Evolutionary conservation across 2,888 invertebrate genomes (phyloP).

Genomic region (Dione juno): DNA sequence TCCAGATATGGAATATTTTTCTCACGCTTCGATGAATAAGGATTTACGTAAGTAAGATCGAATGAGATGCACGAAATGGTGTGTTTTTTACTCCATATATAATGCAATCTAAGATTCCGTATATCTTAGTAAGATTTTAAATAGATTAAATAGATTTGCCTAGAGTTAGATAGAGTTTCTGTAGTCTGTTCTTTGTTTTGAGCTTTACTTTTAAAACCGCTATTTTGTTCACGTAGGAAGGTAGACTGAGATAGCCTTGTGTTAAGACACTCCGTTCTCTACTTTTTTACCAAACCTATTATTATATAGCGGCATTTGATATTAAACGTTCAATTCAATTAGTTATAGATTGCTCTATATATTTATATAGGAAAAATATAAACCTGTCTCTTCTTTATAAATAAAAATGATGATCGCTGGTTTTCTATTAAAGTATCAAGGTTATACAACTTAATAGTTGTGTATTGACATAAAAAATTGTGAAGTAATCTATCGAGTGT

Average conservation of each 20-base stretch:
- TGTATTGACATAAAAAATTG: slow-evolving; percentile 1
- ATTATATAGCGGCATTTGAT: too few species aligned
- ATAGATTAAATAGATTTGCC: not conserved
- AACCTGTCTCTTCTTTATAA: too few species aligned
- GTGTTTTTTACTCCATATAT: slow-evolving; percentile 4
- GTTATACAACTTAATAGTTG: not conserved
- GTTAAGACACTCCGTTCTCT: too few species aligned
- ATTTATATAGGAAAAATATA: too few species aligned
- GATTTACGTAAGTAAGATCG: slow-evolving; percentile 1
- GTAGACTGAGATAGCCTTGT: not conserved
- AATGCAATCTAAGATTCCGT: not conserved
- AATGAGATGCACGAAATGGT: slow-evolving; percentile 13
- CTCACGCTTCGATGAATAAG: slow-evolving; percentile 16
- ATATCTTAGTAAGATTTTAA: not conserved
- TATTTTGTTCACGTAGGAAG: not conserved
- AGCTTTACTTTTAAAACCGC: not conserved
- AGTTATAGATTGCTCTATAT: too few species aligned
- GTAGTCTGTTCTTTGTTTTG: not conserved
- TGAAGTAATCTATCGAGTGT: not conserved
- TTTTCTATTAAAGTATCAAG: too few species aligned
- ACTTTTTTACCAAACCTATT: not conserved
- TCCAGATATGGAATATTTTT: slow-evolving; percentile 25
- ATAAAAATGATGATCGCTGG: too few species aligned
- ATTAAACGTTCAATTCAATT: too few species aligned
- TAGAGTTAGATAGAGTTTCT: not conserved